These are phyloP conservation scores for Ptychoptera albimana DNA, from an alignment of 2,888 invertebrate species.

Conservation along the genomic window DNA sequence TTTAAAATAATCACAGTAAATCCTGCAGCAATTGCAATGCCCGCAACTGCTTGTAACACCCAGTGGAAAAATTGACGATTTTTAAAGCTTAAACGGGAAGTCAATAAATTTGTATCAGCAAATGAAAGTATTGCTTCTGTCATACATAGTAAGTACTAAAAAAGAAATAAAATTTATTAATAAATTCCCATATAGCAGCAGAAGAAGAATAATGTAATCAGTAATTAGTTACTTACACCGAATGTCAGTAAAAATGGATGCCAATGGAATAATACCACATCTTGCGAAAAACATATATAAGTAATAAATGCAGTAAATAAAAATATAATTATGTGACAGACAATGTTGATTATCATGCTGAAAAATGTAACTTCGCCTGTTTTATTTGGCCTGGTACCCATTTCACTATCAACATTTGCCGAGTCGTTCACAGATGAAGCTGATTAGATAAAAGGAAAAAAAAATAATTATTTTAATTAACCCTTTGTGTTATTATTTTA, in stretches of 20 bases:
- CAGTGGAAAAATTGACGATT: slow-evolving; percentile 1
- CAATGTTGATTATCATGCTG: too few species aligned
- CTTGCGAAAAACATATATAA: background rate
- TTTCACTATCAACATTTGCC: too few species aligned
- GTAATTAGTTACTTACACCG: background rate
- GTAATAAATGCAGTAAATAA: background rate
- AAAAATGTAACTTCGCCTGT: too few species aligned
- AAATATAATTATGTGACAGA: too few species aligned
- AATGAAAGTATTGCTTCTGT: slow-evolving; percentile 3
- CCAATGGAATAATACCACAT: background rate
- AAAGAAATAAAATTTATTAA: background rate
- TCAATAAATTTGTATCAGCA: background rate
- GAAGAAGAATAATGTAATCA: background rate
- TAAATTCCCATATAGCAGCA: background rate
- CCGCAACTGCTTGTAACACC: background rate
- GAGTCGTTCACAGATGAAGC: too few species aligned
- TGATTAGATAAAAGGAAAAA: too few species aligned
- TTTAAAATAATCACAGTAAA: slow-evolving; percentile 2
- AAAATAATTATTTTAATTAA: too few species aligned
- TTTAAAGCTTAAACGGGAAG: background rate
- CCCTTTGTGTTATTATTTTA: too few species aligned
- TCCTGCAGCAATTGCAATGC: background rate
- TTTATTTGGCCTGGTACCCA: too few species aligned
- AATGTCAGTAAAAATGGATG: slow-evolving; percentile 1
- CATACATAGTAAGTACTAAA: slow-evolving; percentile 4